A percentile compares a stretch with the other conserved stretches of the same genome.
Evolutionary conservation across 2,797 vertebrate species (phyloP).

Genomic region (Falco peregrinus): DNA sequence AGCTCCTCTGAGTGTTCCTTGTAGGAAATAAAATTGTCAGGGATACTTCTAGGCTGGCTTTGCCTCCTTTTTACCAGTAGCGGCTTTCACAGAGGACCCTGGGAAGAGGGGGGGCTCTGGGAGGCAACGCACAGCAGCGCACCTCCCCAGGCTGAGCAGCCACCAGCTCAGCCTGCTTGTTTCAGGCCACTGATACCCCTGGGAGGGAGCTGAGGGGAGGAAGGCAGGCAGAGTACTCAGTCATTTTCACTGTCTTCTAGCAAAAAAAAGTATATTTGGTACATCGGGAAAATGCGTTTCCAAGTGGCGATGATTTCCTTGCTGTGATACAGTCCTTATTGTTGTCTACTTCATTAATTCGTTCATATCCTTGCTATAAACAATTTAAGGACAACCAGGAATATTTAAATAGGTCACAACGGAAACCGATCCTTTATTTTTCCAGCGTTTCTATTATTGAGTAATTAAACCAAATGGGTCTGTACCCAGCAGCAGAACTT

Average conservation of each 20-base stretch:
- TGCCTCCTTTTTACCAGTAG: background rate
- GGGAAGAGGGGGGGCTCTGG: background rate
- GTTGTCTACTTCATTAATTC: background rate
- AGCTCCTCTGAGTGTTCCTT: background rate
- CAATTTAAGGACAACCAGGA: background rate
- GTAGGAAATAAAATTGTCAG: background rate
- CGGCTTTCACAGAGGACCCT: background rate
- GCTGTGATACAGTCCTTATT: too few species aligned
- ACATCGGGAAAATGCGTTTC: background rate
- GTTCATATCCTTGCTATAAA: background rate
- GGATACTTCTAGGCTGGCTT: background rate
- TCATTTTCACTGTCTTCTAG: background rate
- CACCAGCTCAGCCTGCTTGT: background rate
- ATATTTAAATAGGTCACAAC: background rate
- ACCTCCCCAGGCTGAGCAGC: background rate
- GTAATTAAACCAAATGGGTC: background rate
- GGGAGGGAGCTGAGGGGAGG: background rate
- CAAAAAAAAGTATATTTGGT: background rate
- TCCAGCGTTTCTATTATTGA: background rate
- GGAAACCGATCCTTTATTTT: background rate
- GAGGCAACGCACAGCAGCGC: fast-evolving
- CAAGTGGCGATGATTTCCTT: background rate
- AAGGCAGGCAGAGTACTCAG: background rate
- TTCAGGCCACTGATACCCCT: background rate
- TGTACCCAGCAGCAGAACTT: background rate